Base-by-base conservation (phyloP, 1,140 invertebrate species). In the Neodiprion lecontei region DNA sequence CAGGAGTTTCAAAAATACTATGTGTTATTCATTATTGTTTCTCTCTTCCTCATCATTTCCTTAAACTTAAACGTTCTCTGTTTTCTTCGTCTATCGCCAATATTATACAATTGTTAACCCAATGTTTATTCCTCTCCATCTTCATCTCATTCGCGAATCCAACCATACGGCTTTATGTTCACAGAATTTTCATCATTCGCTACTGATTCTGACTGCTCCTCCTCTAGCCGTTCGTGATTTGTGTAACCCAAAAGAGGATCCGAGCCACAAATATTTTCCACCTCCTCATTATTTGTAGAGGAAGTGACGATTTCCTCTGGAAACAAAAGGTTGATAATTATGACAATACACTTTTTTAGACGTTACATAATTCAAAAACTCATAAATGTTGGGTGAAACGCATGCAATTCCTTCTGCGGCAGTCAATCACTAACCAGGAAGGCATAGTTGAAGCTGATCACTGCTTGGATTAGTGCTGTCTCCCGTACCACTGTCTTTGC, bases 401-500 rank as follows among this genome's bases (percentile, higher is more conserved):
- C 5, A 40, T 40, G 28, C 28, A 40, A 40, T 40, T 40, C 28
- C 28, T 40, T 40, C 28, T 40, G 28, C 28, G 28, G 28, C 28
- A 40, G 28, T 1, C 28, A 40, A 40, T 40, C 69, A 79, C 78
- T 67, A 74, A 88, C 87, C 87, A 61, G 86, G 85, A 79, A 86
- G 77, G 75, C 87, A 88, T 21, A 88, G 70, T 77, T 88, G 86
- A 67, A 91, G 78, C 75, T 91, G 89, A 80, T 91, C 90, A 74
- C 84, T 90, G 75, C 90, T 91, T 14, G 89, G 88, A 83, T 91
- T 91, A 4, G 90, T 90, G 75, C 91, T 91, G 72, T 92, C 91
- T 3, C 91, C 91, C 7, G 90, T 91, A 14, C 91, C 91, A 78
- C 90, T 91, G 72, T 92, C 91, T 82, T 92, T 91, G 71, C 90